Base-by-base conservation (phyloP, 2,797 vertebrate genomes). In the Limnodromus scolopaceus region DNA sequence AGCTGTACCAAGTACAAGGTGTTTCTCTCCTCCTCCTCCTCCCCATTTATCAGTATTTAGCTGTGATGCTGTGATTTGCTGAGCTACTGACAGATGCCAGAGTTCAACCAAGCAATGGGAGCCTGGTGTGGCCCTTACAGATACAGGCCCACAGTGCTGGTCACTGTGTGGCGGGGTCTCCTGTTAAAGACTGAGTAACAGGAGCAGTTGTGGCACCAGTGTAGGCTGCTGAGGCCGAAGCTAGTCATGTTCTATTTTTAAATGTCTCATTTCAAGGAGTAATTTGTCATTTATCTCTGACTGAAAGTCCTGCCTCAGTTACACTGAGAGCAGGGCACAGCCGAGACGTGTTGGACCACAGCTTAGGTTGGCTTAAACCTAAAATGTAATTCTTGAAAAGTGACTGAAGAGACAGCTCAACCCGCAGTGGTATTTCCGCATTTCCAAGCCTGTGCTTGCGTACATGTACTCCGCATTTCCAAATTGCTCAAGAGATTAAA, bases 1-100 rank as follows among this genome's bases (percentile, higher is more conserved):
- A 99, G 98, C 43, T 55, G 25, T 95, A 30, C 75, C 32, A 58
- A 64, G 60, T 32, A 75, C 11, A 43, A 12, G 32, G 63, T 32
- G 24, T 53, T 84, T 69, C 36, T 69, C 43, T 55, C 76, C 25
- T 71, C 34, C 24, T 71, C 34, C 28, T 53, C 10, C 61, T 68
- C 28, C 71, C 41, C 36, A 25, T 54, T 63, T 6, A 1, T 18
- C 34, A 64, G 38, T n/a, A 53, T 63, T 93, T 43, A 72, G 61
- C 2, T 0, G n/a, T 32, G 30, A 43, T 20, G 8, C 57, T 43
- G 36, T 12, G 43, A 68, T 49, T 45, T 65, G 48, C 54, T 72
- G 64, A 84, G 45, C 27, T 36, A 19, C 43, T 69, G 89, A 51
- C 27, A 91, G 57, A 45, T 23, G 25, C 15, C 51, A 49, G 69